Base-by-base conservation (phyloP, 2,888 invertebrate genomes). In the Halictus quadricinctus region DNA sequence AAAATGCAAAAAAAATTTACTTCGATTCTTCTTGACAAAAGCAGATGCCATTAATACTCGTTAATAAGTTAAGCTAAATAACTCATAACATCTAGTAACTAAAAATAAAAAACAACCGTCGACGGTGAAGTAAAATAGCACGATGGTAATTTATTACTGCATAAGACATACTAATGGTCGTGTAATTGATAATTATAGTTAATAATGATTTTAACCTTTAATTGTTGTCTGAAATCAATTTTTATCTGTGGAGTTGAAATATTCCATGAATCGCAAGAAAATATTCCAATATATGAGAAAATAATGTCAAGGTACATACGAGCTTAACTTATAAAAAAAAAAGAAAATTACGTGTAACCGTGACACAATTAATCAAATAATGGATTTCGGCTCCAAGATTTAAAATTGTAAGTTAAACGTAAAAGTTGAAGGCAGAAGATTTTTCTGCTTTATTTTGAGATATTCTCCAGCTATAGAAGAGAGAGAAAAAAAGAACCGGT, bases 151-250 rank as follows among this genome's bases (percentile, higher is more conserved):
- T 91, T 92, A 92, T 92, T 92, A 92, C 92, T 90, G 91, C 90
- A 88, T 92, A 93, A 93, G 92, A 90, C 90, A 92, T 92, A 91
- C 88, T 93, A 93, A 93, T 93, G 91, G 89, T 92, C 92, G 91
- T 92, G 93, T 93, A 93, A 92, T 92, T 92, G 91, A 93, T 93
- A 92, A 93, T 92, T 92, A 92, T 93, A 93, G 93, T 93, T 93
- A 93, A 88, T 93, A 93, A 93, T 93, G 93, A 93, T 94, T 94
- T 93, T 92, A 93, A 93, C 92, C 93, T 93, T 92, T 93, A 93
- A 93, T 92, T 92, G 93, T 94, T 94, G 93, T 93, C 91, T 89
- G 90, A 93, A 93, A 93, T 92, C 91, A 92, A 93, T 93, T 93
- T 93, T 92, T 93, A 93, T 90, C 90, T 90, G 66, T 88, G 90